Evolutionary conservation across 2,888 invertebrate species (phyloP).

Genomic region (Prionchulus punctatus): DNA sequence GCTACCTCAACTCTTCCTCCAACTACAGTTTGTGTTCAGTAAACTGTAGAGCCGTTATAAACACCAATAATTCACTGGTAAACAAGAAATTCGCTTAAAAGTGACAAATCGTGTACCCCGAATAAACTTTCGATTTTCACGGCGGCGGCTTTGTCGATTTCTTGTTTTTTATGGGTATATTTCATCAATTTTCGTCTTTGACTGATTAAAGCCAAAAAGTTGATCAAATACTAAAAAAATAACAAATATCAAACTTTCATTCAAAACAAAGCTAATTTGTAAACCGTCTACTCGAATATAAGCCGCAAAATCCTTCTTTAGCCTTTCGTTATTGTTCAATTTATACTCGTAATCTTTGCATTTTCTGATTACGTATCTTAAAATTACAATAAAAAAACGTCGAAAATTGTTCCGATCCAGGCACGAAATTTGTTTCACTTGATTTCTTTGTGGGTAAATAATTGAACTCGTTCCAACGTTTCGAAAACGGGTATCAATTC

Average conservation of each 20-base stretch:
- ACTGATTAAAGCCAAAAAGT: background rate
- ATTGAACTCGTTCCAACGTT: background rate
- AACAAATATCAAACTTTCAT: background rate
- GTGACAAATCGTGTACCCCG: background rate
- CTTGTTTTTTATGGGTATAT: background rate
- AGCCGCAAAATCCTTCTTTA: background rate
- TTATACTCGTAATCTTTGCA: background rate
- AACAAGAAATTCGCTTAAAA: too few species aligned
- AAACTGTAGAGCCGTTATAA: too few species aligned
- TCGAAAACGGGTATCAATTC: slow-evolving; percentile 6
- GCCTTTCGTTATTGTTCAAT: background rate
- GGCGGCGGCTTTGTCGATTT: background rate
- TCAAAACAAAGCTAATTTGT: background rate
- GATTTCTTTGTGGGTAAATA: background rate
- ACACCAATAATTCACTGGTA: too few species aligned
- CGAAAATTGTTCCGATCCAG: too few species aligned
- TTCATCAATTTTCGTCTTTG: background rate
- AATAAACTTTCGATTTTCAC: background rate
- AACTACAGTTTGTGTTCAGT: too few species aligned
- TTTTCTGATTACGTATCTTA: background rate
- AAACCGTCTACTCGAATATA: background rate
- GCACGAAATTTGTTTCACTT: background rate
- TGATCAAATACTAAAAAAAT: background rate
- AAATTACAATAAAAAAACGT: background rate
- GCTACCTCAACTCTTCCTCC: too few species aligned